Evolutionary conservation across 2,113 vertebrate genomes (phyloP).

Genomic region (Callipepla squamata): DNA sequence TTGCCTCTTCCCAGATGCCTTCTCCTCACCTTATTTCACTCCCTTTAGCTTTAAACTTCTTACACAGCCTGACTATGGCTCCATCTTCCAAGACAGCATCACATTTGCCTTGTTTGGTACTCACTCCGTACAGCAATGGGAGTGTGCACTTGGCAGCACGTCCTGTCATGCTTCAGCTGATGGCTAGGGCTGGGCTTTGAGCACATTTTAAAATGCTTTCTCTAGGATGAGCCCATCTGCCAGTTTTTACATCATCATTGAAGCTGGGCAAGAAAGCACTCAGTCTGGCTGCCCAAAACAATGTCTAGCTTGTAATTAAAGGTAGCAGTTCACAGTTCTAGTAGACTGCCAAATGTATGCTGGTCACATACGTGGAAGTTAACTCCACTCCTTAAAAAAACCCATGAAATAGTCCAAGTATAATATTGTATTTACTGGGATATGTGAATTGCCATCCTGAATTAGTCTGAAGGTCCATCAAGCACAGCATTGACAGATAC

Average conservation of each 20-base stretch:
- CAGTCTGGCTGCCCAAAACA: not conserved
- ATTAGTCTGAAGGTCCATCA: conserved; percentile 39
- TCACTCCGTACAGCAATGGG: not conserved
- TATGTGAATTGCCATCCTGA: not conserved
- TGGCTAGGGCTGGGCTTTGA: not conserved
- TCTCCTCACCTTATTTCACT: not conserved
- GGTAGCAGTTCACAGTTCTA: not conserved
- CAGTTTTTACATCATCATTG: not conserved
- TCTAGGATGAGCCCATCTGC: rapidly evolving
- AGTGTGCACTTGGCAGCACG: not conserved
- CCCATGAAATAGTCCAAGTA: not conserved
- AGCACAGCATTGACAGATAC: conserved; percentile 19
- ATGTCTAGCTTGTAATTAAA: not conserved
- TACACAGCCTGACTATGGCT: not conserved
- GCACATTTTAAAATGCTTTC: not conserved
- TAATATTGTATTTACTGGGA: not conserved
- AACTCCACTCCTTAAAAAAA: not conserved
- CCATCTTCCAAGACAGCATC: not conserved
- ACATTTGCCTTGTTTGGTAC: not conserved
- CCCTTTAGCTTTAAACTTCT: not conserved
- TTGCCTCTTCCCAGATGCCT: not conserved
- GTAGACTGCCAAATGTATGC: not conserved
- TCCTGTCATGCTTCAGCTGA: not conserved
- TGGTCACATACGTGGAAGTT: not conserved
- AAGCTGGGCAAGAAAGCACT: not conserved